phyloP scores from a whole-genome alignment of 2,797 vertebrate species.

The Malurus splendens region DNA sequence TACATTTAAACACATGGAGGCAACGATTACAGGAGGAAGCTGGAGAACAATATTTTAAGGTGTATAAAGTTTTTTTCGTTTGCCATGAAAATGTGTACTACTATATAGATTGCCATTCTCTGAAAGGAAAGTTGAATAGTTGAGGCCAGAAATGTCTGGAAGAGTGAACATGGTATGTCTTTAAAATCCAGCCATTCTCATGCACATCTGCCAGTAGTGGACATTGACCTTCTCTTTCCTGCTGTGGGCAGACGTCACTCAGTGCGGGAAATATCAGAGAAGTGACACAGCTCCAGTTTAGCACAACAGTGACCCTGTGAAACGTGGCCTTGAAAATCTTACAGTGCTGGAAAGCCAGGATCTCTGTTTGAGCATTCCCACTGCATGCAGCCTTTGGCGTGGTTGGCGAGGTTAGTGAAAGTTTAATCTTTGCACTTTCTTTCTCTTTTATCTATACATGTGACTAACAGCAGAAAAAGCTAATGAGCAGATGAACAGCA shows the following conservation, averaged over 20 bases:
- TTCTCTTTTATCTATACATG: not conserved
- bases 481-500: not conserved
- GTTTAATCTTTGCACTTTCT: not conserved
- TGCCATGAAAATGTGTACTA: not conserved
- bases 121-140: not conserved
- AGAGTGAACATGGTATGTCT: not conserved
- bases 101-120: not conserved
- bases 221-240: not conserved
- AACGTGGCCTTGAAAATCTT: not conserved
- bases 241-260: not conserved
- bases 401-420: not conserved
- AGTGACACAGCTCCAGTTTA: not conserved
- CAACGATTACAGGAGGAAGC: not conserved
- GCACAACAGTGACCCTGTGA: not conserved
- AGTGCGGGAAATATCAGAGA: not conserved
- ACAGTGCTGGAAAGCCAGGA: not conserved
- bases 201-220: not conserved
- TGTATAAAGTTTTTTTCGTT: not conserved
- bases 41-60: not conserved
- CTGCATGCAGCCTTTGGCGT: rapidly evolving
- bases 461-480: not conserved
- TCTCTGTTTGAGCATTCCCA: not conserved
- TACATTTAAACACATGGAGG: not conserved
- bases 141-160: not conserved
- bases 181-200: not conserved